Evolutionary conservation across 2,797 vertebrate species (phyloP).

Genomic region (Anguilla pacifica): DNA sequence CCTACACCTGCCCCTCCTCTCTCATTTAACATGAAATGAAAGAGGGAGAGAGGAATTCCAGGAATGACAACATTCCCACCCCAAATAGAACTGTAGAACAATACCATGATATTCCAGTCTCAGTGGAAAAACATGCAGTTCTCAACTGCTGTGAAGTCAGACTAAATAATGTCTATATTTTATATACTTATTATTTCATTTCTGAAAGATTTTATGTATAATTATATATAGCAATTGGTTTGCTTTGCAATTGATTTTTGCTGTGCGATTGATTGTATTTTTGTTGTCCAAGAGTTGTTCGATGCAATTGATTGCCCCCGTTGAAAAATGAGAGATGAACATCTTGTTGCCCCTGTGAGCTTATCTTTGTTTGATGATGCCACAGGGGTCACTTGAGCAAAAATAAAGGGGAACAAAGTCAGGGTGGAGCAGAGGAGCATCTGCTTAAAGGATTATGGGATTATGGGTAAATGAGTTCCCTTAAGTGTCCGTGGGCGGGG

Average conservation of each 20-base stretch:
- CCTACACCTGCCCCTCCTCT: background rate
- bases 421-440: conserved; percentile 47
- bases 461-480: conserved; percentile 49
- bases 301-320: background rate
- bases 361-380: background rate
- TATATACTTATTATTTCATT: background rate
- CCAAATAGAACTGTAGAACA: background rate
- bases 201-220: background rate
- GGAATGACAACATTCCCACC: background rate
- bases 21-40: background rate
- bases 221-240: background rate
- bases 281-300: background rate
- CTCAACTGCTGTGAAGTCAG: background rate
- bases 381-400: background rate
- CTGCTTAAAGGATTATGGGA: conserved; percentile 67
- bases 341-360: background rate
- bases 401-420: conserved; percentile 7
- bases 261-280: background rate
- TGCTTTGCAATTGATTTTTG: background rate
- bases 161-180: background rate
- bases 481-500: conserved; percentile 1
- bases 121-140: background rate
- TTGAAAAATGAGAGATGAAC: background rate
- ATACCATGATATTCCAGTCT: background rate
- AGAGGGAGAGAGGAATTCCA: background rate